A percentile compares a stretch with the other conserved stretches of the same genome.
Conservation (phyloP, 2,113 vertebrate genomes). For the Pseudorasbora parva region DNA sequence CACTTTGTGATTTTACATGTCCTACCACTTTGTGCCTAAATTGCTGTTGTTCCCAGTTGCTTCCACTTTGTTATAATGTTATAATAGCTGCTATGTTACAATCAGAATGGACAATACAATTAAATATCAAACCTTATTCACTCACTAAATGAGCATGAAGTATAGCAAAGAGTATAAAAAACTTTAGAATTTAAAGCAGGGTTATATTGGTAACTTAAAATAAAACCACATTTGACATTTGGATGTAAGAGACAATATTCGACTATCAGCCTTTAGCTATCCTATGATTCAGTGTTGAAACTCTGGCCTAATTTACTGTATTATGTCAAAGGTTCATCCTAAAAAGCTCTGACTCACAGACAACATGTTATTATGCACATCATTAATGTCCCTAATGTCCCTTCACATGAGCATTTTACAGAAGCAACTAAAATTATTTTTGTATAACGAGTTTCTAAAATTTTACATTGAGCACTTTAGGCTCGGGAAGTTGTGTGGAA, state of each 20-base stretch:
- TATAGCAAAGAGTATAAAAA: too few species aligned
- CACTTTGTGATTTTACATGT: too few species aligned
- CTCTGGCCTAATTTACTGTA: background rate
- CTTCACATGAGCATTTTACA: background rate
- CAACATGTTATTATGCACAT: background rate
- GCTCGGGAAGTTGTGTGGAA: too few species aligned
- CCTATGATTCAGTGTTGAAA: background rate
- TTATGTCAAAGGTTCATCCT: background rate
- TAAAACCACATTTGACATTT: background rate
- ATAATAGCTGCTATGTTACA: too few species aligned
- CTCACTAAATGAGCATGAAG: too few species aligned
- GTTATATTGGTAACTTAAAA: too few species aligned
- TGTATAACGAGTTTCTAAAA: background rate
- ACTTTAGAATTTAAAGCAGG: too few species aligned
- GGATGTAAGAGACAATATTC: background rate
- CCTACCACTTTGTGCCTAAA: too few species aligned
- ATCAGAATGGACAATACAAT: too few species aligned
- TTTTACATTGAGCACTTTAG: background rate
- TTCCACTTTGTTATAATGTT: too few species aligned
- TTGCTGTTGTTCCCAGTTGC: too few species aligned
- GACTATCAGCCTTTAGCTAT: background rate
- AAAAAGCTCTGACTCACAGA: background rate
- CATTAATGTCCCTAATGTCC: background rate
- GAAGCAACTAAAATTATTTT: background rate
- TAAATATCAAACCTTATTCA: too few species aligned